Evolutionary conservation across 2,797 vertebrate genomes (phyloP), one percentile per base, ranked within the genome.

Genomic region (Mormyrus proboscirostris): DNA sequence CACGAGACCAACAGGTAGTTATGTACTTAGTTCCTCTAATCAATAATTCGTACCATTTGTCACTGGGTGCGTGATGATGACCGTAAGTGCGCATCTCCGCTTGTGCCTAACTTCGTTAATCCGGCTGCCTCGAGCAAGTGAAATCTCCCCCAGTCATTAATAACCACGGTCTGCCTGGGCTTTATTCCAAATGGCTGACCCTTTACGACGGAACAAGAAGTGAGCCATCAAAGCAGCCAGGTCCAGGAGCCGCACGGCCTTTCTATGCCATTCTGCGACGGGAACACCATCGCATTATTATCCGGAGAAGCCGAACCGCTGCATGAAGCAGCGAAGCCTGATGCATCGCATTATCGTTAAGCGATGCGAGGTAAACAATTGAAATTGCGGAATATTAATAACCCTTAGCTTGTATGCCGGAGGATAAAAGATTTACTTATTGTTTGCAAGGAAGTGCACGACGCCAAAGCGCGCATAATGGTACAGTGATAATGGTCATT

Each of bases 1-100:
- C 7, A 82, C 19, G 89, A 86, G 91, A 84, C 94, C 95, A 96
- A 96, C 95, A 96, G 94, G 95, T 96, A 92, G 94, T 91, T 90
- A 85, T 87, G 88, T 51, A 79, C 8, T 22, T n/a, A 85, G 0
- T 90, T 89, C 88, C 29, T 65, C 33, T 16, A 73, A 65, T 38
- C 83, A 5, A 47, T 86, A 47, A 76, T 76, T 38, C 10, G 57
- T 51, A 86, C 3, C 59, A 41, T 57, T 25, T 14, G 49, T 47
- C 86, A 89, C 62, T 85, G 85, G 59, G 50, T 51, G n/a, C 88
- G 49, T 86, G 62, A 53, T 85, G 79, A 82, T 69, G 85, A 87
- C 51, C 51, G 62, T 87, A 49, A 88, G 65, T 79, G 33, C 44
- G 38, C 41, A 88, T 88, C 82, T 89, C 84, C 57, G 65, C 44